Evolutionary conservation across 1,140 invertebrate species (phyloP).

Genomic region (Cydia fagiglandana): DNA sequence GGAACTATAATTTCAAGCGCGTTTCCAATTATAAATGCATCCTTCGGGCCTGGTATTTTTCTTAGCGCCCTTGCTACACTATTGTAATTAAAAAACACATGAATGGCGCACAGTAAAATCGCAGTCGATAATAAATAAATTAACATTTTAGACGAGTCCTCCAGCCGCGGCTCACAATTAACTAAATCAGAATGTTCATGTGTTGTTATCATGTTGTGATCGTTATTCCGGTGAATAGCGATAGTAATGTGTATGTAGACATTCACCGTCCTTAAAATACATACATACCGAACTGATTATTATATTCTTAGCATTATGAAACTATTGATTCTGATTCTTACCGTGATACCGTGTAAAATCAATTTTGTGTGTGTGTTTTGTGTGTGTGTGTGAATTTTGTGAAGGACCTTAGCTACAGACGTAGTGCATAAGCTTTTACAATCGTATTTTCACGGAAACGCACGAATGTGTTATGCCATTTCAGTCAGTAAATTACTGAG

Average conservation of each 20-base stretch:
- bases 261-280: not conserved
- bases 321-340: no score
- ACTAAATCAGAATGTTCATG: not conserved
- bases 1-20: slow-evolving; percentile 38
- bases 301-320: no score
- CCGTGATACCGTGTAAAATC: no score
- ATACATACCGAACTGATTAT: no score
- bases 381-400: no score
- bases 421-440: no score
- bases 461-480: no score
- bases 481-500: no score
- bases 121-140: slow-evolving; percentile 27
- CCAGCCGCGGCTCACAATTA: not conserved
- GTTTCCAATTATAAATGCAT: slow-evolving; percentile 53
- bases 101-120: slow-evolving; percentile 37
- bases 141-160: slow-evolving; percentile 18
- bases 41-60: slow-evolving; percentile 49
- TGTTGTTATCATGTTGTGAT: not conserved
- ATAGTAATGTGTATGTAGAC: not conserved
- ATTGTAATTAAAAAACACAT: slow-evolving; percentile 45
- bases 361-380: no score
- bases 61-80: slow-evolving; percentile 35
- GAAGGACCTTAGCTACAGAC: no score
- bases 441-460: no score
- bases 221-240: not conserved